Evolutionary conservation across 2,888 invertebrate species (phyloP), one percentile per base, ranked within the genome.

Genomic region (Orchesellides sinensis): DNA sequence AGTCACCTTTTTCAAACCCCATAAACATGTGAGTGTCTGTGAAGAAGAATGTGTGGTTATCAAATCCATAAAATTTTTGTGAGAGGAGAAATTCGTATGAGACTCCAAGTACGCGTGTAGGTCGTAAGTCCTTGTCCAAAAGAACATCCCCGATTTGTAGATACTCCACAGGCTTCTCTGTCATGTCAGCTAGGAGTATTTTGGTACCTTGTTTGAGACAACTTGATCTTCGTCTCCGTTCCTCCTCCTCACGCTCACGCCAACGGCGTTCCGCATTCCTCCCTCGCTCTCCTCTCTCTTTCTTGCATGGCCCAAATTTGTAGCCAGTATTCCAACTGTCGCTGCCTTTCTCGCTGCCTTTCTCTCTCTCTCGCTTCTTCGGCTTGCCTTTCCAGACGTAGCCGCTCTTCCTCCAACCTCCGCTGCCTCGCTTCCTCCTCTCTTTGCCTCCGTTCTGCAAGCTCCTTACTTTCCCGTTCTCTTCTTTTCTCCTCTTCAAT

Each of bases 41-140:
- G 17, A 84, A 84, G 52, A 83, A 83, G 29, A 47, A 66, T 0
- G 66, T 27, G 1, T 73, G n/a, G 6, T 79, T 21, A 0, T 77
- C 77, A 81, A 85, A 84, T 17, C 85, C 85, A 25, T 83, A 80
- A 49, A 84, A 85, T 4, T 54, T n/a, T 56, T 80, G 56, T 5
- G 17, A 8, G n/a, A 49, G 0, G 0, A 85, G 17, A 59, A 79
- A 84, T 27, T 81, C 69, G 2, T 70, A 63, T 0, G 78, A 23
- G 0, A 69, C 47, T 6, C 84, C 85, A 17, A 84, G 12, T 1
- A 85, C 78, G 2, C 45, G 10, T 1, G 61, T 66, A 10, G 84
- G 83, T 10, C 73, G 40, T 21, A 85, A 14, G 21, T 84, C 61
- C 21, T 63, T 68, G 49, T 85, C 85, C 5, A 85, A 23, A 5